Base-by-base conservation (phyloP, 2,888 invertebrate species). In the Resseliella maxima region DNA sequence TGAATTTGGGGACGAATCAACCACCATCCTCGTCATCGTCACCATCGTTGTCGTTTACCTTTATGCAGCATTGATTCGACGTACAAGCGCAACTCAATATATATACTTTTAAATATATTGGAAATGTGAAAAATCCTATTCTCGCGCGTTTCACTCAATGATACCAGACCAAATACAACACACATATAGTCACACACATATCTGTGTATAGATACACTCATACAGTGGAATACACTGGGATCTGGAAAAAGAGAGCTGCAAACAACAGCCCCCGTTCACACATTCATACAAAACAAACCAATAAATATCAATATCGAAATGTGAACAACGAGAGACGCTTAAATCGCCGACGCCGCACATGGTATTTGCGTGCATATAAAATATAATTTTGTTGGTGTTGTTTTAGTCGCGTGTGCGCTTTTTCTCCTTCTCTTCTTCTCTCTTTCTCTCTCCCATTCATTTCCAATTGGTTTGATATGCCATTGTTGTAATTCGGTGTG, bases 301-400 rank as follows among this genome's bases (percentile, higher is more conserved):
- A 72, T 59, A 27, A 59, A 59, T 59, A 24, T 59, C 50, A 50
- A n/a, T 12, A 41, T 59, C 27, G 59, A n/a, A 59, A 59, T 59
- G 24, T 24, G 59, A 59, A 59, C 59, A n/a, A n/a, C n/a, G n/a
- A n/a, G 59, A 59, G 59, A 59, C 59, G 72, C 72, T 72, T 72
- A 72, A 72, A 72, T 72, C 72, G 72, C 72, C 72, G 72, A 72
- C 72, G 72, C 72, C 72, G 72, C 72, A 72, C 72, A 72, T 72
- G 72, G 72, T 72, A 72, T 72, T 72, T 72, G 72, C 72, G 72
- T 72, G 31, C 72, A 72, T 72, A 59, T 59, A 59, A 50, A 12
- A 50, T 50, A 50, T 21, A 6, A 24, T 24, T 18, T 3, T 24
- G 10, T 3, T 24, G 59, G n/a, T 59, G 5, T 24, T 59, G 59